Conservation (phyloP, 2,888 invertebrate genomes). For the Drosophila flavopinicola region DNA sequence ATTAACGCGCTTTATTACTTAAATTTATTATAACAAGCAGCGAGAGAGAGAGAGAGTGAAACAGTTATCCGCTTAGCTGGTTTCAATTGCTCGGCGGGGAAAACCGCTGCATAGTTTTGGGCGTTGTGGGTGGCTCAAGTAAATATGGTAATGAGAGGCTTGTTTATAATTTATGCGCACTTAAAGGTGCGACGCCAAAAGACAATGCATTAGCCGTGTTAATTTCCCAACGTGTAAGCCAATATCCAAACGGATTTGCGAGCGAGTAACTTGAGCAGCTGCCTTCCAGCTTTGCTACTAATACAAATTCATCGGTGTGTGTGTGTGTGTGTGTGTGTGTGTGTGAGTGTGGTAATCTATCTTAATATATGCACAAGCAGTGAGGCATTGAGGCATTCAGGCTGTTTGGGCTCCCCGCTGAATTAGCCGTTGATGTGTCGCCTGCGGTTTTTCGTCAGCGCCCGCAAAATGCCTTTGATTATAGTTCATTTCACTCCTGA, state of each 20-base stretch:
- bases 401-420: slow-evolving; percentile 23
- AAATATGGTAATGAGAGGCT: slow-evolving; percentile 26
- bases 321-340: slow-evolving; percentile 39
- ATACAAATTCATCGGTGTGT: slow-evolving; percentile 68
- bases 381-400: slow-evolving; percentile 7
- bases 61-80: slow-evolving; percentile 27
- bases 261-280: slow-evolving; percentile 12
- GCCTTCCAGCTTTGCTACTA: slow-evolving; percentile 49
- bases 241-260: slow-evolving; percentile 23
- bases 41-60: slow-evolving; percentile 10
- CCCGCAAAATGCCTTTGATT: slow-evolving; percentile 49
- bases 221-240: slow-evolving; percentile 61
- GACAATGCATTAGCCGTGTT: slow-evolving; percentile 65
- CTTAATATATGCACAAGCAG: slow-evolving; percentile 72
- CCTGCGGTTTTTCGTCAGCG: slow-evolving; percentile 54
- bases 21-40: slow-evolving; percentile 70
- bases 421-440: slow-evolving; percentile 44
- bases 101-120: slow-evolving; percentile 62
- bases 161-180: slow-evolving; percentile 72
- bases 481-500: slow-evolving; percentile 32
- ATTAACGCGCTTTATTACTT: slow-evolving; percentile 78
- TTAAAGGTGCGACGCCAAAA: slow-evolving; percentile 55
- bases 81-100: slow-evolving; percentile 42
- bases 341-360: slow-evolving; percentile 60
- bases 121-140: slow-evolving; percentile 32